phyloP scores from a whole-genome alignment of 23 tunicate genomes.

The Clavelina lepadiformis region DNA sequence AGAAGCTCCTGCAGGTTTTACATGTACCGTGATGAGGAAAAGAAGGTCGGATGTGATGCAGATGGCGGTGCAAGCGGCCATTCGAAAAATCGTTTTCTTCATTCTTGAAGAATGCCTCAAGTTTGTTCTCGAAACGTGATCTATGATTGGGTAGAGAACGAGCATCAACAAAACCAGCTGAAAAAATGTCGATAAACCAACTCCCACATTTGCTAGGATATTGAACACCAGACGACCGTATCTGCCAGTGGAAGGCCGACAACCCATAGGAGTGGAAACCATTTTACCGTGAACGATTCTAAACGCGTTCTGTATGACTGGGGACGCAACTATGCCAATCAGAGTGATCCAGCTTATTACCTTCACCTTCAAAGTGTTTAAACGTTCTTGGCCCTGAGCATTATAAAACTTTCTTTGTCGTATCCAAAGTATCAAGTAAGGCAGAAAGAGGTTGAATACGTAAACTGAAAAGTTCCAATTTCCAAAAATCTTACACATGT shows the following conservation, averaged over 20 bases:
- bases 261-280: conserved; percentile 1
- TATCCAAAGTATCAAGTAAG: conserved; percentile 14
- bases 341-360: too few species aligned
- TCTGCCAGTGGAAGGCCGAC: neutral
- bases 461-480: too few species aligned
- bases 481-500: too few species aligned
- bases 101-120: neutral
- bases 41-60: conserved; percentile 9
- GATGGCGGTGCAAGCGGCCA: conserved; percentile 3
- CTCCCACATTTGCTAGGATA: neutral
- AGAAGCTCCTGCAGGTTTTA: conserved; percentile 3
- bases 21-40: conserved; percentile 1
- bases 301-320: too few species aligned
- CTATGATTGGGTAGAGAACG: conserved; percentile 2
- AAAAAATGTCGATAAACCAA: neutral
- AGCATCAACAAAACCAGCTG: conserved; percentile 2
- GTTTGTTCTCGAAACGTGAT: conserved; percentile 1
- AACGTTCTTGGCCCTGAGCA: neutral
- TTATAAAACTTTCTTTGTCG: conserved; percentile 8
- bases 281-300: too few species aligned
- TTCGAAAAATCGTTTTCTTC: conserved; percentile 11
- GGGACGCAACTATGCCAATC: too few species aligned
- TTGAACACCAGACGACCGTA: neutral
- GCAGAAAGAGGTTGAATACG: conserved; percentile 3
- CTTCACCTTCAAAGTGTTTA: too few species aligned